Evolutionary conservation across 2,113 vertebrate species (phyloP), one percentile per base, ranked within the genome.

Genomic region (Stomatorhinus ivindoensis): DNA sequence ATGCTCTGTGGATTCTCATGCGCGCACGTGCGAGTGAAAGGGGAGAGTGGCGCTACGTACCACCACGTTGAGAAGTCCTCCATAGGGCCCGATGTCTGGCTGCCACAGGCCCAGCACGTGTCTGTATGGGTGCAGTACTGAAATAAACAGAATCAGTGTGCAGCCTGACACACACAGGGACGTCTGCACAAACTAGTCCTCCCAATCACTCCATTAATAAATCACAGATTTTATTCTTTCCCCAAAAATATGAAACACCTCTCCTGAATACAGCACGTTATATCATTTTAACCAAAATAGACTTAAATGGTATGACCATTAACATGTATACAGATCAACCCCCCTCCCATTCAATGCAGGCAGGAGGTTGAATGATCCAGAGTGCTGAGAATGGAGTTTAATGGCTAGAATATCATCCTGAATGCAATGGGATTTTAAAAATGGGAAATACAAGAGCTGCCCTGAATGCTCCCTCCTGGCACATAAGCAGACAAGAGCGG

Each of bases 61-160:
- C 97, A 99, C 98, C 89, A 99, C 98, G 0, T 99, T 99, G n/a
- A 99, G 96, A 91, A 99, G 96, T 92, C 98, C 98, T 80, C 98
- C 98, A 0, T 99, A 99, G 0, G 98, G 98, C 84, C 98, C 98
- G 0, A 99, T 99, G 92, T 99, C 98, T 0, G 98, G 98, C 94
- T 99, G 98, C 98, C 98, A 99, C n/a, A 99, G 73, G 0, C 98
- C 98, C 95, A 99, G 91, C 90, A 99, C 97, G 89, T 99, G 97
- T 91, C 98, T 95, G 92, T 99, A 99, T 0, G 97, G 97, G 94
- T 99, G 96, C 86, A 99, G 97, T 95, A 99, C 98, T 94, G 93
- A 94, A 94, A 94, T 55, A 95, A 65, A 27, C 8, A 85, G 3
- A 76, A 42, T 31, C 47, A 80, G 21, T 4, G 47, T 47, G 86